Evolutionary conservation across 1,140 invertebrate genomes (phyloP), one percentile per base, ranked within the genome.

Genomic region (Drosophila parabipectinata): DNA sequence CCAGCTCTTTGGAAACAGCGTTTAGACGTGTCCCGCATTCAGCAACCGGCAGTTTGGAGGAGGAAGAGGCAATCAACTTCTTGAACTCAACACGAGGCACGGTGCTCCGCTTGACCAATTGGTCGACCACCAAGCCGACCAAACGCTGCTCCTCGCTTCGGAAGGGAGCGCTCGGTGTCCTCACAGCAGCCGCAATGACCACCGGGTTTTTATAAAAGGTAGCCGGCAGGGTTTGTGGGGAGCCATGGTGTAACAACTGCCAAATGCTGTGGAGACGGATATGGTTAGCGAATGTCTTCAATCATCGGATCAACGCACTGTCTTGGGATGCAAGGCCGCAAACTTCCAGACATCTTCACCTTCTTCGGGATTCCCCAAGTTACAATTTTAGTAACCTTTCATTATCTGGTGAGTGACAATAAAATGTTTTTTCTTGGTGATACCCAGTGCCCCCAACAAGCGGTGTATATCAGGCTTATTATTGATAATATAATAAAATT

Each of bases 141-240:
- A 90, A 50, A n/a, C 71, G 51, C 14, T 69, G 48, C 34, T 85
- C 77, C 21, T 73, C 48, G 8, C 12, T 32, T 28, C 3, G 41
- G n/a, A 10, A 52, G 14, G 45, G 53, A 30, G 14, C 26, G 7
- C 48, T 68, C 0, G 83, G 83, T 0, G 83, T 88, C n/a, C 89
- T 74, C 2, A 90, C 84, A 0, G 89, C 83, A 1, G 84, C 80
- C 1, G 72, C 69, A 24, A 91, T 72, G 6, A 91, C 77, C n/a
- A 90, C 45, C 0, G 56, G 26, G 32, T 87, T 71, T 30, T n/a
- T 41, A 2, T 45, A 58, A 3, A 30, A 12, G 15, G 32, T 14
- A 10, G 32, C 28, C 15, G 44, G 2, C 1, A 48, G 28, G 6
- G 18, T 14, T n/a, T 24, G n/a, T 5, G 26, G 34, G 10, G 60